Percentiles rank a stretch among this genome's conserved stretches.
phyloP scores from a whole-genome alignment of 1,140 invertebrate species.

The Chlorops oryzae region DNA sequence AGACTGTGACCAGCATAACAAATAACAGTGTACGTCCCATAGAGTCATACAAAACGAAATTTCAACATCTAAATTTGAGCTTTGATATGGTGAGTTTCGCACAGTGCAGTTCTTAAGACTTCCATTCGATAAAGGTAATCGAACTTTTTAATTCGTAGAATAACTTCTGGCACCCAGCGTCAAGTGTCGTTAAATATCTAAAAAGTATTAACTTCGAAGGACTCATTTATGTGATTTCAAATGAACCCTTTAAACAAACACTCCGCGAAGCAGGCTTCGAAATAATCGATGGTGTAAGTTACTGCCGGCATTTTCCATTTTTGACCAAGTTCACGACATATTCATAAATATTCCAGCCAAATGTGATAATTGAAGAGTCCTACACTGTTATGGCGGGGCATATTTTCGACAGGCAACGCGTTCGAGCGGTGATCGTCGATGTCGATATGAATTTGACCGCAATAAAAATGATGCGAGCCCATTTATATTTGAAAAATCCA shows the following conservation, averaged over 20 bases:
- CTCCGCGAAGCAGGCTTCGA: constrained; percentile 46
- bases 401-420: constrained; percentile 43
- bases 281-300: constrained; percentile 50
- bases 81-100: constrained; percentile 46
- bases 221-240: constrained; percentile 47
- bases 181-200: constrained; percentile 47
- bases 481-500: constrained; percentile 47
- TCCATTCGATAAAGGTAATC: too few relatives aligned
- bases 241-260: constrained; percentile 27
- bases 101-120: too few relatives aligned
- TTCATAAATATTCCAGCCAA: constrained; percentile 33
- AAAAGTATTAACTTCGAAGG: constrained; percentile 47
- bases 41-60: constrained; percentile 40
- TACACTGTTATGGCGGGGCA: constrained; percentile 38
- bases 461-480: constrained; percentile 48
- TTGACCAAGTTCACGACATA: background rate
- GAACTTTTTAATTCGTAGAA: constrained; percentile 35
- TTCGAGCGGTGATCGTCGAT: constrained; percentile 52
- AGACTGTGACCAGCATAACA: constrained; percentile 63
- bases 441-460: constrained; percentile 50
- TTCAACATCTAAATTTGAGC: constrained; percentile 37
- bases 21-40: constrained; percentile 58
- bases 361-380: constrained; percentile 34
- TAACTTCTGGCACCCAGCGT: constrained; percentile 46
- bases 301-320: background rate